Evolutionary conservation across 2,797 vertebrate genomes (phyloP), one percentile per base, ranked within the genome.

Genomic region (Brotula barbata): DNA sequence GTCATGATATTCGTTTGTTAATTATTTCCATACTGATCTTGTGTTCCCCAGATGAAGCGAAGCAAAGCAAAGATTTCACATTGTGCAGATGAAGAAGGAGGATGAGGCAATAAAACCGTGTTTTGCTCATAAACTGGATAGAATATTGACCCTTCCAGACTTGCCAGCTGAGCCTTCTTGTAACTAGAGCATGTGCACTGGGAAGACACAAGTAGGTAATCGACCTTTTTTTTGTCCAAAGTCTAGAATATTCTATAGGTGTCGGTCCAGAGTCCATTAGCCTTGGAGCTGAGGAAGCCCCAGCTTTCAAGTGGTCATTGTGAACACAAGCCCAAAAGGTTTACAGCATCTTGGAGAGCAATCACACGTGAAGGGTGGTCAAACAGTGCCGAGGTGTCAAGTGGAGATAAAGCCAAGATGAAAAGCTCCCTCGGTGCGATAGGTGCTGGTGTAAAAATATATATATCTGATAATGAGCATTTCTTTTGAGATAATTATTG

Each of bases 341-440:
- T 92, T 89, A 90, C 69, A 78, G 74, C 62, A 8, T 71, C 68
- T 74, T 54, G 51, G 73, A 70, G 72, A 72, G 77, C 77, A 82
- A 72, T 80, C 75, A 77, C 63, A 75, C 50, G 25, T 76, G 77
- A 85, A 78, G 68, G 73, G 55, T 76, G 78, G 66, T 58, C 81
- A 81, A 82, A 83, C 25, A 81, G 59, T 46, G 62, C 36, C 14
- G 81, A 78, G 73, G 81, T 70, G 77, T 80, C 71, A 64, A 72
- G 64, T 21, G 17, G 42, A 70, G 59, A 81, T 54, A 63, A 39
- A 50, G 53, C 17, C 67, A 62, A 77, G 60, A 84, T 73, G 66
- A 72, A 59, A 42, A 45, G 12, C n/a, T 39, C 3, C 12, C 34
- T 21, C 19, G 23, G 50, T 21, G 31, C 6, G 33, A 8, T 15